Evolutionary conservation across 2,888 invertebrate species (phyloP), one percentile per base, ranked within the genome.

Genomic region (Caenorhabditis sp.): DNA sequence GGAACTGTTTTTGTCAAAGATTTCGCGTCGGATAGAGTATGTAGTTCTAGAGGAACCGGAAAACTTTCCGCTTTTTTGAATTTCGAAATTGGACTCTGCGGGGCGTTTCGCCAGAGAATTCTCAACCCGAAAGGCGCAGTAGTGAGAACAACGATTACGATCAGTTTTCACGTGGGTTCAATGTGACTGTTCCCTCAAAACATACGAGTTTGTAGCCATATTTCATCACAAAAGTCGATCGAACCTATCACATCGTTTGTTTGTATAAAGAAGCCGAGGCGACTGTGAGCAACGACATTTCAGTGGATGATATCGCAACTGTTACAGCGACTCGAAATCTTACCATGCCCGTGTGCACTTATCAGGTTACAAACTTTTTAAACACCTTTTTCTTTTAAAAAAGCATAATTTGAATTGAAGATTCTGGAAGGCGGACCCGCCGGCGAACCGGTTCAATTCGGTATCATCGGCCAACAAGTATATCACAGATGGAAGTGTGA

Each of bases 401-500:
- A n/a, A n/a, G n/a, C n/a, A n/a, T n/a, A n/a, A n/a, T n/a, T n/a
- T n/a, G 35, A 35, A 13, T 35, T 55, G 17, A n/a, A 61, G 45
- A 71, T 71, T n/a, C 46, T 71, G 5, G 45, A 48, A 22, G 61
- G 62, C 9, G 48, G 62, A 4, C 62, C 71, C 2, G 32, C 35
- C 11, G 55, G 71, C 0, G 22, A 53, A 5, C 39, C 46, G 11
- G 46, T 55, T 1, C 39, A 35, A 8, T 62, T 62, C 11, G 62
- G 55, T 5, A 4, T 62, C 1, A 30, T 71, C n/a, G 71, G 62
- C 1, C 53, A 55, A 17, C 71, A 61, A 48, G 71, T 71, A 1
- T 71, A 70, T 27, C 70, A 70, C 37, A 17, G 48, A 11, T 71
- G 61, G 71, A 55, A 27, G 26, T 62, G 62, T 37, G 55, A 62